phyloP scores from a whole-genome alignment of 2,797 vertebrate species.

The Phylloscopus collybita region DNA sequence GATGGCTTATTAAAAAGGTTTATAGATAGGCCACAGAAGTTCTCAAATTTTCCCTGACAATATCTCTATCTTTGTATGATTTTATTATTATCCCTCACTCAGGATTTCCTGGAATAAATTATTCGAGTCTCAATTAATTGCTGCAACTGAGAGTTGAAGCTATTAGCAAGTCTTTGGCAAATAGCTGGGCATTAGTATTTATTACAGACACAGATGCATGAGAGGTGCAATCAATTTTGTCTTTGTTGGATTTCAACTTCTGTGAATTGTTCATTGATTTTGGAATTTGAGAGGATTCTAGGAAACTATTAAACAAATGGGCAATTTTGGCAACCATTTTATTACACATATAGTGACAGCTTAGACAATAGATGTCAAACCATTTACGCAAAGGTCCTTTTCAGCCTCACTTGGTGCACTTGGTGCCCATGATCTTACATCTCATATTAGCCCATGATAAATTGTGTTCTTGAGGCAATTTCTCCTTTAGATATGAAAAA shows the following conservation, averaged over 20 bases:
- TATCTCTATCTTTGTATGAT: neutral
- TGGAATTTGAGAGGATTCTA: conserved; percentile 52
- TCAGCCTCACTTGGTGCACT: neutral
- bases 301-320: conserved; percentile 53
- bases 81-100: neutral
- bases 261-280: conserved; percentile 58
- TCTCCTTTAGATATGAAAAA: neutral
- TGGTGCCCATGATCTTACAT: neutral
- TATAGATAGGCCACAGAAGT: neutral
- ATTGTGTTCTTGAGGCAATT: neutral
- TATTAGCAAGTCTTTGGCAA: conserved; percentile 32
- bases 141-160: neutral
- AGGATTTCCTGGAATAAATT: conserved; percentile 22
- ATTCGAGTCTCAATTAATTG: conserved; percentile 8
- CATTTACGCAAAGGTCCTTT: neutral
- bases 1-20: neutral
- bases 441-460: neutral
- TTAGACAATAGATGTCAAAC: neutral
- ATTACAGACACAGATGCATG: conserved; percentile 4
- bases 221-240: conserved; percentile 49
- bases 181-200: conserved; percentile 36
- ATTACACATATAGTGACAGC: neutral
- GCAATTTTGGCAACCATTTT: conserved; percentile 19
- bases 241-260: conserved; percentile 41
- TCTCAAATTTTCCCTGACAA: neutral